These are phyloP conservation scores for Bombus huntii DNA, from an alignment of 1,140 invertebrate species.

Conservation along the genomic window DNA sequence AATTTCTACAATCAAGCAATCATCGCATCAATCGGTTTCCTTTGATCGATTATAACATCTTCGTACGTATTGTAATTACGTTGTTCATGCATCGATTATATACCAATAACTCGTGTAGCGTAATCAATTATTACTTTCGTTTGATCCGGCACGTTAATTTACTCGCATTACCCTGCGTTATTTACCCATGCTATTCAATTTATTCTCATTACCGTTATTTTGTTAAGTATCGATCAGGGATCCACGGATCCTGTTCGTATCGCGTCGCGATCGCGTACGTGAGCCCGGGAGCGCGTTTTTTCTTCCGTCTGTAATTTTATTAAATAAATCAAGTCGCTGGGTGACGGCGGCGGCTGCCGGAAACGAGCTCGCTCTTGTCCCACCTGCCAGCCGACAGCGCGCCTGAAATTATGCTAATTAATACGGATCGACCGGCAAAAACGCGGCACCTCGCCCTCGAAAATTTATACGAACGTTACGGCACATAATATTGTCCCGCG, in stretches of 20 bases:
- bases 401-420: conserved; percentile 56
- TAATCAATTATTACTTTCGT: conserved; percentile 31
- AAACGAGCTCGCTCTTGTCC: conserved; percentile 42
- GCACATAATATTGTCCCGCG: conserved; percentile 32
- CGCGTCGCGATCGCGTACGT: not conserved
- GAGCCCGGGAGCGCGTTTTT: not conserved
- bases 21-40: not conserved
- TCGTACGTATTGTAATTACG: not conserved
- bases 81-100: not conserved
- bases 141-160: not conserved
- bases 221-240: conserved; percentile 15
- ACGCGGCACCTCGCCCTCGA: not conserved
- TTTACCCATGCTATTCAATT: conserved; percentile 25
- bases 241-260: not conserved
- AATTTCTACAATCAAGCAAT: too few species aligned
- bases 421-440: conserved; percentile 33
- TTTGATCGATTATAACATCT: conserved; percentile 2
- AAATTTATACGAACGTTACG: conserved; percentile 36
- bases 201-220: conserved; percentile 40
- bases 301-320: conserved; percentile 50
- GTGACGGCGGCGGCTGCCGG: conserved; percentile 38
- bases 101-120: not conserved
- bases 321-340: conserved; percentile 51
- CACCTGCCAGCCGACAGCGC: conserved; percentile 45
- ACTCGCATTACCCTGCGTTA: conserved; percentile 10